Conservation (phyloP, 1,140 invertebrate genomes). For the Pemphigus obesinymphae region DNA sequence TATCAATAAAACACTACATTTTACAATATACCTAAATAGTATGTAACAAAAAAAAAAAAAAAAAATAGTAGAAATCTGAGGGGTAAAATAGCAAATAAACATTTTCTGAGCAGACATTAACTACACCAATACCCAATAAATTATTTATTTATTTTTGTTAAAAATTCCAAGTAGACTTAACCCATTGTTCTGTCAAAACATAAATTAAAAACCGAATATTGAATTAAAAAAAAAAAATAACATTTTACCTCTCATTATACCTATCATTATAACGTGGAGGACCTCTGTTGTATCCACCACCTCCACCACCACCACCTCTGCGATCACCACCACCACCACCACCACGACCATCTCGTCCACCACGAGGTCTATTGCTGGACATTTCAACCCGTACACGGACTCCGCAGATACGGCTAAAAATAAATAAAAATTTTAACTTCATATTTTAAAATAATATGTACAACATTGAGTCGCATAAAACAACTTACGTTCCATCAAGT, state of each 20-base stretch:
- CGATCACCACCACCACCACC: constrained; percentile 37
- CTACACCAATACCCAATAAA: too few species aligned
- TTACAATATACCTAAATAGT: too few species aligned
- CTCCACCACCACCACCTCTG: constrained; percentile 30
- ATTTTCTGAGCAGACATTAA: too few species aligned
- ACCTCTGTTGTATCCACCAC: constrained; percentile 34
- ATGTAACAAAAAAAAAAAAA: too few species aligned
- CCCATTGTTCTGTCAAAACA: background rate
- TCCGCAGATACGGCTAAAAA: constrained; percentile 68
- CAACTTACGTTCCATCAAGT: constrained; percentile 85
- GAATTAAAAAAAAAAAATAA: background rate
- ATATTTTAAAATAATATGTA: background rate
- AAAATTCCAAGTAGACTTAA: background rate
- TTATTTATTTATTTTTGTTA: background rate
- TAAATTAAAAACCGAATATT: background rate
- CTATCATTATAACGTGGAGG: constrained; percentile 34
- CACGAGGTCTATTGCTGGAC: constrained; percentile 54
- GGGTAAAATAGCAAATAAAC: too few species aligned
- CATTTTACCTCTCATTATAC: constrained; percentile 30
- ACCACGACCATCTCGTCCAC: constrained; percentile 33
- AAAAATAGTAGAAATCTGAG: too few species aligned
- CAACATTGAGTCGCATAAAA: background rate
- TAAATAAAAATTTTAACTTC: background rate
- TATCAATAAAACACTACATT: too few species aligned
- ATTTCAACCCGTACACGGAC: constrained; percentile 79